Evolutionary conservation across 2,888 invertebrate species (phyloP), one percentile per base, ranked within the genome.

Genomic region (Listrodromus nycthemerus): DNA sequence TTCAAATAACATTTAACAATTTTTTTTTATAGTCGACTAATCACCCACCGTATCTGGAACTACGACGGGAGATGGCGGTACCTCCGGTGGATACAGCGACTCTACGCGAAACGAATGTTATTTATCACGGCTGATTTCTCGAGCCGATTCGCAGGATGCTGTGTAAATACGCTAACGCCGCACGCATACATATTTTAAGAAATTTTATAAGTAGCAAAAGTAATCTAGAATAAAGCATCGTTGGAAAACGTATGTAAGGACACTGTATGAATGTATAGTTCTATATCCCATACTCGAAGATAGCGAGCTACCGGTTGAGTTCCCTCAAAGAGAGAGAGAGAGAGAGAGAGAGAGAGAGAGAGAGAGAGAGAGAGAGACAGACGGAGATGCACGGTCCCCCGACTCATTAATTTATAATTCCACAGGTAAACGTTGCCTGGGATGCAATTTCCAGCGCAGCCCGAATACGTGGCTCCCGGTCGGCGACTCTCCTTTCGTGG

Each of bases 91-190:
- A 27, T 73, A 61, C 45, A 5, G 33, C 50, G 13, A 58, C 37
- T 66, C 5, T 41, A 66, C 58, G 45, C 33, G 71, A 77, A 80
- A 77, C 55, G 69, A 73, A 65, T 52, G 67, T 80, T 80, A 83
- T 83, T 83, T 83, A 83, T 83, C 83, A 83, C 69, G 8, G 63
- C 73, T 69, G 83, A 83, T 83, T 77, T 45, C 77, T 48, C 58
- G 55, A 37, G 7, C 61, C 63, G 83, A 80, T 83, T 77, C 69
- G 10, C 41, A 61, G 66, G 50, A 80, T 24, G 45, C 70, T 75
- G 48, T 67, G 37, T 45, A 7, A 45, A 13, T 16, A 8, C 24
- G 0, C 75, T 48, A 10, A 24, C 24, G n/a, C 19, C 50, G 21
- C 16, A 69, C 69, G 63, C 75, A 66, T 41, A 24, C 66, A 52